Evolutionary conservation across 2,113 vertebrate genomes (phyloP), one percentile per base, ranked within the genome.

Genomic region (Sceloporus undulatus): DNA sequence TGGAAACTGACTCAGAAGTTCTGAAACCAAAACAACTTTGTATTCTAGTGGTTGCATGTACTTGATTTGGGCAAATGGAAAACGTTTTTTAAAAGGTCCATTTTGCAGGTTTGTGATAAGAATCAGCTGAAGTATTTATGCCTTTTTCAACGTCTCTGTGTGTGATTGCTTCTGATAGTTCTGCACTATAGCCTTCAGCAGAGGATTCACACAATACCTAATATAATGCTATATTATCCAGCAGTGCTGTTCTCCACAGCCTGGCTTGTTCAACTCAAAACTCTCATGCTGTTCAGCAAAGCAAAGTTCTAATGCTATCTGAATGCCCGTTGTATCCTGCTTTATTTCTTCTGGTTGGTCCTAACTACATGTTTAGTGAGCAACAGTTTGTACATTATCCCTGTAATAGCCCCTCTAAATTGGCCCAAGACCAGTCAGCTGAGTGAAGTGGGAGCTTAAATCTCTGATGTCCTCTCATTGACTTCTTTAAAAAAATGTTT

Each of bases 141-240:
- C 23, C 85, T 92, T 18, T 34, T 85, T 56, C 10, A 10, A 79
- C 86, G 8, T 38, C 8, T 88, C 25, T 90, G 16, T 79, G 34
- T 25, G 19, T 19, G 1, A 48, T 70, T 10, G 40, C 21, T 48
- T 38, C n/a, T 52, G 16, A 42, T 70, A 1, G 2, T 79, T 73
- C 16, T 85, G 21, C 82, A 1, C 40, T 11, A 25, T 8, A 48
- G 42, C 23, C 40, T 19, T 77, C 75, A 48, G 75, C 18, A 40
- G 9, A 18, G 70, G n/a, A n/a, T 21, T 75, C 5, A 40, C 16
- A 23, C 14, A 23, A 34, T 6, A 76, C 10, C 38, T 76, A 42
- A 42, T 23, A 76, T 23, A 21, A 34, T 76, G 38, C 74, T 42
- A 9, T 76, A 40, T 40, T 42, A 38, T 76, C 34, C 74, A 76